phyloP scores from a whole-genome alignment of 2,888 invertebrate genomes.

The Rhimphoctona megacephalus region DNA sequence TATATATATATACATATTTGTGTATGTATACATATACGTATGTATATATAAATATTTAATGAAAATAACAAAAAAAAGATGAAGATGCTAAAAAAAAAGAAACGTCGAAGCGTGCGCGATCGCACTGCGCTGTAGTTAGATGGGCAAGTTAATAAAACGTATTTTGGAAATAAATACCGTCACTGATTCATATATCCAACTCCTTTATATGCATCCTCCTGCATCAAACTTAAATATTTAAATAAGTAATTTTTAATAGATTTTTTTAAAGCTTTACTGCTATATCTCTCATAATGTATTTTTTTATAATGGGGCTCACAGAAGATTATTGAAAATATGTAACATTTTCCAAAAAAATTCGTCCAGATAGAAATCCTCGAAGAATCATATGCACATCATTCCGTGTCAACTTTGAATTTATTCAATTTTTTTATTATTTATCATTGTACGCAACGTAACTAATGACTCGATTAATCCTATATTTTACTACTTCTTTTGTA shows the following conservation, averaged over 20 bases:
- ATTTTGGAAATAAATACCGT: conserved; percentile 81
- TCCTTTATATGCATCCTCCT: neutral
- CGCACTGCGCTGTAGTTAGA: conserved; percentile 80
- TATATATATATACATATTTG: conserved; percentile 32
- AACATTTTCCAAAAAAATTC: too few species aligned
- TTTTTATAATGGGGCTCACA: too few species aligned
- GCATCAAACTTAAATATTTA: neutral
- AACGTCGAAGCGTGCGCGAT: conserved; percentile 73
- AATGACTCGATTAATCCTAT: too few species aligned
- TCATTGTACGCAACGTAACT: too few species aligned
- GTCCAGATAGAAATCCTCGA: too few species aligned
- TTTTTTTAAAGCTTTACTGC: neutral
- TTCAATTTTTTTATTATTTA: too few species aligned
- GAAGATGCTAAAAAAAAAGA: conserved; percentile 44
- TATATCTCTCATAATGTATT: neutral
- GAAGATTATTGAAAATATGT: too few species aligned
- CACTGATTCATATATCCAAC: neutral
- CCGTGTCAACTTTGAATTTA: too few species aligned
- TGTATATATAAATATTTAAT: conserved; percentile 54
- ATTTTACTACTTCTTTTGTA: too few species aligned
- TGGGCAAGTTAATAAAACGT: conserved; percentile 84
- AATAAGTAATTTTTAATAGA: too few species aligned
- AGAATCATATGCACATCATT: too few species aligned
- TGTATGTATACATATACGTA: conserved; percentile 56
- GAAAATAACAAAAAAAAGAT: conserved; percentile 49